phyloP scores from a whole-genome alignment of 2,113 vertebrate genomes.

The Arenaria interpres region DNA sequence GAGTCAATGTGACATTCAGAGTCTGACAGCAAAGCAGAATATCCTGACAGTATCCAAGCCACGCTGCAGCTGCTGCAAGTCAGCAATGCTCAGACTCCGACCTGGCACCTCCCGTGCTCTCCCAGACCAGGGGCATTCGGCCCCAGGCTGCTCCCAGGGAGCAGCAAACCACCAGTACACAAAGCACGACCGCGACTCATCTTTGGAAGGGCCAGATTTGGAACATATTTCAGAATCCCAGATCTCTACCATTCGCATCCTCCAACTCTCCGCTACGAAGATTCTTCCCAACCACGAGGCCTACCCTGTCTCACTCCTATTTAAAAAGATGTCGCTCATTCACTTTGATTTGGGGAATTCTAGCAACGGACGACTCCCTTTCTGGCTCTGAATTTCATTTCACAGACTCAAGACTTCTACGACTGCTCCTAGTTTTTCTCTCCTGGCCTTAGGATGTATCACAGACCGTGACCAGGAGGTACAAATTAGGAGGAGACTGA shows the following conservation, averaged over 20 bases:
- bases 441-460: neutral
- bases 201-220: neutral
- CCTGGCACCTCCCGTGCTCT: neutral
- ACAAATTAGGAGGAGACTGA: neutral
- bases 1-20: conserved; percentile 20
- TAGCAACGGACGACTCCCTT: neutral
- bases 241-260: neutral
- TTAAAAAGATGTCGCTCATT: neutral
- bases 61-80: conserved; percentile 35
- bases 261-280: neutral
- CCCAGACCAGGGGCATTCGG: neutral
- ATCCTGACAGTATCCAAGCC: neutral
- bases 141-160: neutral
- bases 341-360: neutral
- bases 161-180: neutral
- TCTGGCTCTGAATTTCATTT: neutral
- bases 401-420: neutral
- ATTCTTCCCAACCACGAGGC: neutral
- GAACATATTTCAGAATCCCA: neutral
- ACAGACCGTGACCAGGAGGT: neutral
- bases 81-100: neutral
- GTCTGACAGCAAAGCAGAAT: neutral
- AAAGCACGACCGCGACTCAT: neutral
- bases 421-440: neutral
- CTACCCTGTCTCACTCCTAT: neutral